Base-by-base conservation (phyloP, 2,113 vertebrate genomes). In the Microtus montanus region DNA sequence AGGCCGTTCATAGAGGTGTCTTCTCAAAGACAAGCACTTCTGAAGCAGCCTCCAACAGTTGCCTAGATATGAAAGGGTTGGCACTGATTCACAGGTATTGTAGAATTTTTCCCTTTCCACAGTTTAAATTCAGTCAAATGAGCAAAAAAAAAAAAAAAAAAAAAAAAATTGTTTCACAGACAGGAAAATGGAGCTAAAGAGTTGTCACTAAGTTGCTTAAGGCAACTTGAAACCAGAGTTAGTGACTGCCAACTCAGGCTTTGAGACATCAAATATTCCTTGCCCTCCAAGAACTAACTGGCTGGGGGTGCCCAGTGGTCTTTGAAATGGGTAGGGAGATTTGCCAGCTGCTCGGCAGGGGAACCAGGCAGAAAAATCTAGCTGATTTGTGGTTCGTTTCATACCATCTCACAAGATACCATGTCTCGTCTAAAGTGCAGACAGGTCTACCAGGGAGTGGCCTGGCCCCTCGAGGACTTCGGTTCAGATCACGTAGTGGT, bases 21-120 rank as follows among this genome's bases (percentile, higher is more conserved):
- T 49, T 68, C 28, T 6, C 17, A 11, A 35, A 28, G 28, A 44
- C 30, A n/a, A 11, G 19, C 6, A 28, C 44, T 19, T 78, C 14
- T 30, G 61, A 74, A 49, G 28, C 30, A 38, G 22, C 19, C 33
- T 33, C 38, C n/a, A 41, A 3, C 3, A 44, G 35, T 7, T 77
- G 20, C 58, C 83, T 86, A 80, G 89, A 75, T 61, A 87, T 17
- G 91, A 96, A 95, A 85, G 63, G 44, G 44, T 74, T 93, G 52
- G 47, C 33, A 38, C 11, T 10, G 85, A 70, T 63, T 71, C 80
- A 35, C 0, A 35, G 52, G 10, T 20, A 14, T 20, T 58, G n/a
- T 24, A 71, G 38, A 80, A 66, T 44, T 68, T 24, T 64, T 49
- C 63, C 19, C 14, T 87, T 54, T 52, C 58, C 26, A 47, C 15